Evolutionary conservation across 1,140 invertebrate species (phyloP).

Genomic region (Bicyclus anynana): DNA sequence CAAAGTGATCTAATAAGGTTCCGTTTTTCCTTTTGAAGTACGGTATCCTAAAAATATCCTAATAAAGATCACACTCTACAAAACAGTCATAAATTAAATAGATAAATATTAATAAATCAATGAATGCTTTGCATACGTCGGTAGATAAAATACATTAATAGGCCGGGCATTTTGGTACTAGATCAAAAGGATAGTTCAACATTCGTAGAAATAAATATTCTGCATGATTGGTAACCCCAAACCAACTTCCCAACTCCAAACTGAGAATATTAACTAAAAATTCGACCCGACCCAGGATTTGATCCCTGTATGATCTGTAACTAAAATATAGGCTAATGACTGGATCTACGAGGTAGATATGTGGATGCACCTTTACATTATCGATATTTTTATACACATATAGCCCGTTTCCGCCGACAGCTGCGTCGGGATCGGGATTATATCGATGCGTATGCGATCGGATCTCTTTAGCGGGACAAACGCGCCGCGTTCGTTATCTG

Average conservation of each 20-base stretch:
- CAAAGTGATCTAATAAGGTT: no score
- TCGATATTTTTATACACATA: slow-evolving; percentile 45
- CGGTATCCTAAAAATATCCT: no score
- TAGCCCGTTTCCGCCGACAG: slow-evolving; percentile 54
- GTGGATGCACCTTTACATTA: slow-evolving; percentile 38
- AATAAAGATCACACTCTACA: no score
- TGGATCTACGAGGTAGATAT: no score
- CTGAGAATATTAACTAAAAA: no score
- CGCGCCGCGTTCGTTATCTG: slow-evolving; percentile 59
- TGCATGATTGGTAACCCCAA: slow-evolving; percentile 47
- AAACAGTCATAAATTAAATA: neutral
- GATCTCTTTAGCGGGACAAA: slow-evolving; percentile 56
- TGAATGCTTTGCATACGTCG: slow-evolving; percentile 16
- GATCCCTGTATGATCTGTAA: no score
- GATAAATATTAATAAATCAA: slow-evolving; percentile 12
- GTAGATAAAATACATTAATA: slow-evolving; percentile 48
- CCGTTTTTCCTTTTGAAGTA: no score
- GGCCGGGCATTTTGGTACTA: slow-evolving; percentile 32
- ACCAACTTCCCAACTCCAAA: no score
- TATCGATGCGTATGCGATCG: slow-evolving; percentile 56
- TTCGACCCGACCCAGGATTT: no score
- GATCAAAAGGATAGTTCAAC: slow-evolving; percentile 51
- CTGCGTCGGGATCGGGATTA: slow-evolving; percentile 43
- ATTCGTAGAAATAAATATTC: slow-evolving; percentile 43
- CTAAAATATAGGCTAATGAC: slow-evolving; percentile 48